Evolutionary conservation across 64 coral and sea anemone species (phyloP).

Genomic region (Anthopleura sola): DNA sequence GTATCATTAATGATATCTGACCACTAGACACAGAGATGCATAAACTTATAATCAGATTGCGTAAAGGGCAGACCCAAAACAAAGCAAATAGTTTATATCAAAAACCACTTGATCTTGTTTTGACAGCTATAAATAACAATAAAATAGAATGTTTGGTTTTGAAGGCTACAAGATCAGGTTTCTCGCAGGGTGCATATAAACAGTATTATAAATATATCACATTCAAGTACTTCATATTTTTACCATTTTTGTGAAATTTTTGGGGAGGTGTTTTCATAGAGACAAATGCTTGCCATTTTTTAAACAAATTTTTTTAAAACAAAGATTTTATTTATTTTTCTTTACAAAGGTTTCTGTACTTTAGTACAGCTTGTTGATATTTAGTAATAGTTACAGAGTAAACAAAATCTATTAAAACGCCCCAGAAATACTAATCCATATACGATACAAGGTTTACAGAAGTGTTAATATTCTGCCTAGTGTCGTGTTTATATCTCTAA

Average conservation of each 20-base stretch:
- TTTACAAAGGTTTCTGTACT: too few relatives aligned
- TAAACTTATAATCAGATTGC: neutral
- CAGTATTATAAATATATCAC: neutral
- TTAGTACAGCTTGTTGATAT: neutral
- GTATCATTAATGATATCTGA: neutral
- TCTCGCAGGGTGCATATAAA: neutral
- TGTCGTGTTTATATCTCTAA: neutral
- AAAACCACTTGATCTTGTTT: neutral
- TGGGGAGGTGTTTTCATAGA: neutral
- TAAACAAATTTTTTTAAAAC: neutral
- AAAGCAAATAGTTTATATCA: neutral
- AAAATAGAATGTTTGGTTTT: neutral
- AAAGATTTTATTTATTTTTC: too few relatives aligned
- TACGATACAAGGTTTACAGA: neutral
- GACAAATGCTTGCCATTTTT: neutral
- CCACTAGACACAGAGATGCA: neutral
- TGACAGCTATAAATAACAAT: neutral
- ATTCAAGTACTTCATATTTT: neutral
- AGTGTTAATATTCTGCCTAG: neutral
- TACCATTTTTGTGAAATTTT: neutral
- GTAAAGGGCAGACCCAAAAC: neutral
- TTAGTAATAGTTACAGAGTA: neutral
- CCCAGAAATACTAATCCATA: too few relatives aligned
- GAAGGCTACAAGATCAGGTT: neutral
- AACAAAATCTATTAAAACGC: neutral